Percentiles rank a stretch among this genome's conserved stretches.
These are phyloP conservation scores for Pectinophora gossypiella DNA, from an alignment of 1,140 invertebrate genomes.

Conservation along the genomic window DNA sequence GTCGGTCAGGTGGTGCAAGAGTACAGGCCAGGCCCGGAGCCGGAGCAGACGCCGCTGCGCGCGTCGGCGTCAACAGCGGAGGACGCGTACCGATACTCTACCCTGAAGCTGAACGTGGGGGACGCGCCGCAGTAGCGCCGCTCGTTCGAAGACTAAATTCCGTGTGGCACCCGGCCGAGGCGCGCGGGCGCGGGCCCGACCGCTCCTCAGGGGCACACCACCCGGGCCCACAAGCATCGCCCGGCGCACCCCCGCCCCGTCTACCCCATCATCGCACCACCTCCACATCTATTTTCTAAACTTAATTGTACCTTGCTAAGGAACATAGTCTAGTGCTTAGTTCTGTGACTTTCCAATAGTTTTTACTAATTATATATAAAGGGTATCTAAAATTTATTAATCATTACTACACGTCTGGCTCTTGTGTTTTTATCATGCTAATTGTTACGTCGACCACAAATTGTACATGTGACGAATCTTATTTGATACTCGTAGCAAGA, in stretches of 20 bases:
- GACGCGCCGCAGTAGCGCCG: constrained; percentile 19
- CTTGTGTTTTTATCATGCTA: no score
- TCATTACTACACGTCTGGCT: no score
- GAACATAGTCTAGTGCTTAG: constrained; percentile 26
- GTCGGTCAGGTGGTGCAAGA: constrained; percentile 22
- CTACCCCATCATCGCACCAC: no score
- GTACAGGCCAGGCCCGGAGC: constrained; percentile 16
- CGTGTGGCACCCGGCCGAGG: neutral
- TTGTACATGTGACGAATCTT: no score
- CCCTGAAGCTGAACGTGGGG: constrained; percentile 25
- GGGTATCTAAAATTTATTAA: no score
- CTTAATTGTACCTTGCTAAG: constrained; percentile 32
- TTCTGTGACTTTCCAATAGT: constrained; percentile 7
- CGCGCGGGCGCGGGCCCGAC: neutral
- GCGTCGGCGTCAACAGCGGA: constrained; percentile 29
- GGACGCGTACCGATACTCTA: constrained; percentile 27
- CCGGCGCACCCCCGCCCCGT: neutral
- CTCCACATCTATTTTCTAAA: no score
- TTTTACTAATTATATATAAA: neutral
- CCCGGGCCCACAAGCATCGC: neutral
- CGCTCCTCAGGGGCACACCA: neutral
- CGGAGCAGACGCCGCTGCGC: constrained; percentile 19
- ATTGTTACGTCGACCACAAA: no score
- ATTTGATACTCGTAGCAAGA: no score
- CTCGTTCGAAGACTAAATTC: neutral